These are phyloP conservation scores for Panopea generosa DNA, from an alignment of 2,888 invertebrate genomes.

Conservation along the genomic window DNA sequence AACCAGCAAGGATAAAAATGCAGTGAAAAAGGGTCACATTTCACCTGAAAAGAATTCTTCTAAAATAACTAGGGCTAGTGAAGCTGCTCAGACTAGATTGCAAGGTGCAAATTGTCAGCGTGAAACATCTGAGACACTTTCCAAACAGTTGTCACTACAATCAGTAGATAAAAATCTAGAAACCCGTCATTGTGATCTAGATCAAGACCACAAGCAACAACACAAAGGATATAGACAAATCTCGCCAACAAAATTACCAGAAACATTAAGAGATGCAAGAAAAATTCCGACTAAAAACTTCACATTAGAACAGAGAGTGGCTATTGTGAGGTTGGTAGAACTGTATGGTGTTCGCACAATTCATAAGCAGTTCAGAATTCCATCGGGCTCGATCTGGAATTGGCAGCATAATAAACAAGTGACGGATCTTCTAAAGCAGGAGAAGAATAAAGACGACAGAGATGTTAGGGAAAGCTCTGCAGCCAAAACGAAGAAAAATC, in stretches of 20 bases:
- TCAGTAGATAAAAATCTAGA: neutral
- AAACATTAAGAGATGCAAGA: constrained; percentile 29
- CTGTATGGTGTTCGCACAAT: constrained; percentile 60
- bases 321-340: constrained; percentile 54
- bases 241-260: constrained; percentile 59
- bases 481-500: constrained; percentile 3
- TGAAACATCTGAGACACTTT: neutral
- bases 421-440: constrained; percentile 18
- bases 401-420: constrained; percentile 58
- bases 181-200: neutral
- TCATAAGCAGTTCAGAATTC: constrained; percentile 58
- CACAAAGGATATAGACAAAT: constrained; percentile 53
- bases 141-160: neutral
- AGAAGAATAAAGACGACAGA: constrained; percentile 4
- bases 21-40: neutral
- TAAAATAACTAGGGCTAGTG: too few relatives aligned
- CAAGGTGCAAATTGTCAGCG: too few relatives aligned
- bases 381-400: constrained; percentile 56
- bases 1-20: neutral
- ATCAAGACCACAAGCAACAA: neutral
- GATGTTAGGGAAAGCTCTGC: neutral
- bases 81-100: too few relatives aligned
- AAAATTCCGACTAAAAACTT: constrained; percentile 42
- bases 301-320: constrained; percentile 55
- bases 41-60: too few relatives aligned